Base-by-base conservation (phyloP, 2,888 invertebrate species). In the Blastobasis lacticolella region DNA sequence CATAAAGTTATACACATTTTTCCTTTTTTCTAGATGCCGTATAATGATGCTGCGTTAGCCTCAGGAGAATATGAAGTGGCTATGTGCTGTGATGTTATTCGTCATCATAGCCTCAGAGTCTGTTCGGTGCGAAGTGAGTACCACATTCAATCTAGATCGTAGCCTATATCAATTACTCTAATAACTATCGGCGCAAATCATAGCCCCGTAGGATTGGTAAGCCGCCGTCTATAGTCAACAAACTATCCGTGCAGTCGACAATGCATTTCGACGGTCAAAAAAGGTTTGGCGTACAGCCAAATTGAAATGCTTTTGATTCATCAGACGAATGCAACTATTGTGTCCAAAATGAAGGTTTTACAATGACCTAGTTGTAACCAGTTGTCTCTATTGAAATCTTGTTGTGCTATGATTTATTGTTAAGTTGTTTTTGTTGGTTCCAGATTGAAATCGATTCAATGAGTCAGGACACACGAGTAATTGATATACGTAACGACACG, bases 241-340 rank as follows among this genome's bases (percentile, higher is more conserved):
- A 55, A 49, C 52, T 48, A 64, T 68, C 62, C 64, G 60, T 58
- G 73, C 71, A 71, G 54, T 60, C 62, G 59, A 78, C 70, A 75
- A 77, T 75, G 75, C 73, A 73, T 53, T 69, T 69, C 58, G 57
- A 69, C 58, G 57, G 75, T 67, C 75, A 75, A 77, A 81, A 75
- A 63, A 53, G 10, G 69, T 73, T 74, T 81, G 79, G 81, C 73
- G 51, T 55, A 54, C 56, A 52, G 69, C 78, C 80, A 81, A 82
- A 83, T 83, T 80, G 71, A 83, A 77, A 81, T 75, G 73, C 73
- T 66, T 77, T 78, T 73, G 71, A 63, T 74, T 67, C 69, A 73
- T 68, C 67, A 67, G 67, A 67, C 64, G 69, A 67, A 67, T 77
- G 75, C 74, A 71, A 68, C 73, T 59, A 73, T 73, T 76, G 75